Base-by-base conservation (phyloP, 1,140 invertebrate genomes). In the Heliconius nattereri region DNA sequence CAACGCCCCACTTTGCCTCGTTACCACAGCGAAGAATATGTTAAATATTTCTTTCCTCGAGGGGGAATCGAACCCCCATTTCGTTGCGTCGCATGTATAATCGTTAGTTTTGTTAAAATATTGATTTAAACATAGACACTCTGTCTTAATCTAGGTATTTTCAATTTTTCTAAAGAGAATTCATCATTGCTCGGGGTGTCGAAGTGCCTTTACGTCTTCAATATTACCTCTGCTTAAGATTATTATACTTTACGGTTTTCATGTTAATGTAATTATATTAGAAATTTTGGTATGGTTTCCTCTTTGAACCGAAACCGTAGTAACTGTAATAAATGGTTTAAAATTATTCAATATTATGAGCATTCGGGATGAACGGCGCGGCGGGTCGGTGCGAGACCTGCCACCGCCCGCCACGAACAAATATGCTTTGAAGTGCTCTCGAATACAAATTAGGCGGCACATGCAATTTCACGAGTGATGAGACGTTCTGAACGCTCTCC, bases 391-490 rank as follows among this genome's bases (percentile, higher is more conserved):
- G 20, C 49, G 57, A 11, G 52, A 75, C n/a, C 57, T 45, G 73
- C 66, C 72, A 32, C 20, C 16, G 16, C 57, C 40, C 60, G 60
- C 57, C 75, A 73, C 79, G 82, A 87, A 87, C 85, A 87, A 89
- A 89, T 88, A 88, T 85, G 82, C 82, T 77, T 81, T 78, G 76
- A 81, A 83, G 83, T 83, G 84, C 84, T 85, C 84, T 84, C 83
- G 88, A 91, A 91, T 91, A 91, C 87, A 87, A 90, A 91, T 88
- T 88, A 87, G 87, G 80, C 32, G 85, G 80, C 32, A 71, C 78
- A 87, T 89, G 88, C 88, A 91, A 91, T 90, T 88, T 88, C 80
- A 82, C 75, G 84, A 86, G 83, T 88, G 85, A 90, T 87, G 86
- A 88, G 89, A 89, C 86, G 81, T 85, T 89, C 85, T 84, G 85